These are phyloP conservation scores for Apodemus sylvaticus DNA, from an alignment of 2,113 vertebrate species.

Conservation along the genomic window DNA sequence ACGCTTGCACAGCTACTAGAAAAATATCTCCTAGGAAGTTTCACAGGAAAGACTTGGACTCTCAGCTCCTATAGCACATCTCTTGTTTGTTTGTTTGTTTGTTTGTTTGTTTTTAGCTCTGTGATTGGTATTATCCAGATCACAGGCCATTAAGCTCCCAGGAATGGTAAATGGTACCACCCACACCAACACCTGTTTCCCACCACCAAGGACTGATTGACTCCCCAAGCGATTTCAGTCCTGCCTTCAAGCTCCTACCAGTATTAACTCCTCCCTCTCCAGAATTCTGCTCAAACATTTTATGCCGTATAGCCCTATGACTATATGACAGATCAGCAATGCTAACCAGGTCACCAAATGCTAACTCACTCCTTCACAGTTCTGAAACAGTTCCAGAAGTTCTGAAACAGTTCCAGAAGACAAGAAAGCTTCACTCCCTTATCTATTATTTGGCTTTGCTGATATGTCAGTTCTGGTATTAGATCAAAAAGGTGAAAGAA, in stretches of 20 bases:
- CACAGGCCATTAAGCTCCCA: not conserved
- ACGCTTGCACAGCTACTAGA: not conserved
- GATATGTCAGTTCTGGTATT: not conserved
- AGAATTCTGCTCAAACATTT: not conserved
- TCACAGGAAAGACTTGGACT: not conserved
- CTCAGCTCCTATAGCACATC: not conserved
- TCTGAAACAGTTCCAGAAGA: not conserved
- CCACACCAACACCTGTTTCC: not conserved
- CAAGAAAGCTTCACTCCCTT: not conserved
- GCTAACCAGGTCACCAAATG: not conserved
- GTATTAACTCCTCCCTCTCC: not conserved
- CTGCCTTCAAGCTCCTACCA: not conserved
- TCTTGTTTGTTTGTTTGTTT: not conserved
- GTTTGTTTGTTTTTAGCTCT: not conserved
- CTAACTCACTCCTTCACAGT: not conserved
- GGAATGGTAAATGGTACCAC: not conserved
- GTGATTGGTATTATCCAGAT: not conserved
- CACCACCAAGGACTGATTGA: not conserved
- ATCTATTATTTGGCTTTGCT: not conserved
- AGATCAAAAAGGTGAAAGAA: not conserved
- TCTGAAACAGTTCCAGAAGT: not conserved
- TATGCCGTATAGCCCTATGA: not conserved
- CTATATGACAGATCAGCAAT: not conserved
- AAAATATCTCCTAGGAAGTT: not conserved
- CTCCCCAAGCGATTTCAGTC: not conserved